These are phyloP conservation scores for Heliconius hortense DNA, from an alignment of 2,888 invertebrate species.

Conservation along the genomic window DNA sequence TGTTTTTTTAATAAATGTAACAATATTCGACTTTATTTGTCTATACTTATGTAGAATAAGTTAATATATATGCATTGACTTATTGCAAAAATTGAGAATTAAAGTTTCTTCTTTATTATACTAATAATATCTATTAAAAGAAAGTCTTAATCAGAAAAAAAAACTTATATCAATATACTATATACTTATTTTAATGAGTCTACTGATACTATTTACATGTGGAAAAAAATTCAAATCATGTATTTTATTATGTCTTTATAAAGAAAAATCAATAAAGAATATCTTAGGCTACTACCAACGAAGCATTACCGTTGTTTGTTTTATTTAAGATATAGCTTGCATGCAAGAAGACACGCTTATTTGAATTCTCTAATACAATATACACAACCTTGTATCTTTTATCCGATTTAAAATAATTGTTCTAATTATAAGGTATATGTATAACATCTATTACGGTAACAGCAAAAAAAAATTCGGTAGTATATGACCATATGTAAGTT, in stretches of 20 bases:
- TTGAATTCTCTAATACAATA: conserved; percentile 8
- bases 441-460: not conserved
- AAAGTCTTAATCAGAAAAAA: too few species aligned
- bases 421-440: not conserved
- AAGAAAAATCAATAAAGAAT: conserved; percentile 12
- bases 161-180: not conserved
- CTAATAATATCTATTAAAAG: not conserved
- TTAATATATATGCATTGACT: not conserved
- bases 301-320: conserved; percentile 13
- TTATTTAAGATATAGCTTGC: conserved; percentile 17
- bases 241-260: not conserved
- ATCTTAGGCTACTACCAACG: not conserved
- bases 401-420: not conserved
- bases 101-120: not conserved
- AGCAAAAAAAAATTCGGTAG: not conserved
- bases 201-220: not conserved
- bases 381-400: conserved; percentile 1
- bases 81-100: not conserved
- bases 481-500: not conserved
- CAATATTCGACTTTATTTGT: not conserved
- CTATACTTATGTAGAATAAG: not conserved
- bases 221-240: not conserved
- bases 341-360: not conserved
- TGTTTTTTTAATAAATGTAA: conserved; percentile 8
- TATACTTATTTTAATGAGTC: not conserved